Base-by-base conservation (phyloP, 2,797 vertebrate genomes). In the Champsocephalus gunnari region DNA sequence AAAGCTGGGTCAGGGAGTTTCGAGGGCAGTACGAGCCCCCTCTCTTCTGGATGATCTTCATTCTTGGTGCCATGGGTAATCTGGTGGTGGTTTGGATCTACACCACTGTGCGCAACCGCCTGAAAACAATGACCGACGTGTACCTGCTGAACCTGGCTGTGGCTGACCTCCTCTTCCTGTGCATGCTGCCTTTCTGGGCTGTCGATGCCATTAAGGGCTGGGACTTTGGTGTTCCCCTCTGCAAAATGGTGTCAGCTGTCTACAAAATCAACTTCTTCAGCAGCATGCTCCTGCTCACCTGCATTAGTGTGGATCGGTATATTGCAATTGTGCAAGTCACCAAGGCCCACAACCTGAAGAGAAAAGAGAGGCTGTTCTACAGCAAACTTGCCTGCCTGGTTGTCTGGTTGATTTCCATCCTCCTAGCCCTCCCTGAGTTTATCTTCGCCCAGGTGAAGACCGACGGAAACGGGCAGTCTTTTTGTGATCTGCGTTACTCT, bases 191-290 rank as follows among this genome's bases (percentile, higher is more conserved):
- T 48, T 96, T 99, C 89, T 97, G 96, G 97, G 96, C 97, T 3
- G 83, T 83, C 0, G 94, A 96, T 0, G 95, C 96, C 0, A 72
- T 78, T 0, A 79, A 77, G 0, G 94, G 93, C 45, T 98, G 97
- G 97, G 47, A 83, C 43, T 97, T 97, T 56, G 91, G 93, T 32
- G 14, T 68, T 24, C 6, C 54, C 17, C 43, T 94, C 73, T 99
- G 97, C 90, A 97, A 96, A 83, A 45, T 93, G 0, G 93, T 98
- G 45, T 95, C 92, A 0, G 94, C 95, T 4, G 75, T 93, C 78
- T 98, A 98, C 71, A 97, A 96, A 89, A 93, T 97, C 90, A 98
- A 98, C 86, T 96, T 98, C 87, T 98, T 96, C 43, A 92, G 97
- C 87, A 95, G 96, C 75, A 95, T 95, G 94, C 85, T 98, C 34